These are phyloP conservation scores for Melanostoma mellinum DNA, from an alignment of 2,888 invertebrate species.

Conservation along the genomic window DNA sequence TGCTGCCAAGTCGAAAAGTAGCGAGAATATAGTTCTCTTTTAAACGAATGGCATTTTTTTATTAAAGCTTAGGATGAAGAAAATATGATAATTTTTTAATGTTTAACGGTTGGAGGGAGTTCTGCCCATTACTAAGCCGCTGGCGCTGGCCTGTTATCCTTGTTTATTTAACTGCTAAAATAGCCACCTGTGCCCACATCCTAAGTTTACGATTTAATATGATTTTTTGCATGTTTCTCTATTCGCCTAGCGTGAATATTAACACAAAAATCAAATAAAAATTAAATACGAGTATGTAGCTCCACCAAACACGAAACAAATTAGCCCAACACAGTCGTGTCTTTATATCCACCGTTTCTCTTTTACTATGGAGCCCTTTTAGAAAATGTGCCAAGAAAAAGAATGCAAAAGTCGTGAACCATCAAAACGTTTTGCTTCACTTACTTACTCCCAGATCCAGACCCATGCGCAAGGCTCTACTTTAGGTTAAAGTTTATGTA, in stretches of 20 bases:
- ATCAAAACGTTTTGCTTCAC: conserved; percentile 62
- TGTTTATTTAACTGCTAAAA: too few species aligned
- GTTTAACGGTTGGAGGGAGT: too few species aligned
- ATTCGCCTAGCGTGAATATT: conserved; percentile 51
- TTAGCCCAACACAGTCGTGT: conserved; percentile 61
- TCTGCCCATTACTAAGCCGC: too few species aligned
- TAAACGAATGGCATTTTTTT: too few species aligned
- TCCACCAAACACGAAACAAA: conserved; percentile 61
- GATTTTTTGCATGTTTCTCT: too few species aligned
- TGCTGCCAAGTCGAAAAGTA: too few species aligned
- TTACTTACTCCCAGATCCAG: background rate
- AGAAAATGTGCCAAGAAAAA: conserved; percentile 16
- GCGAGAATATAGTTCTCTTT: too few species aligned
- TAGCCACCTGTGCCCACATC: too few species aligned
- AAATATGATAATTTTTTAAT: too few species aligned
- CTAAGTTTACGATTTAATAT: too few species aligned
- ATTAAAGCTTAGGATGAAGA: too few species aligned
- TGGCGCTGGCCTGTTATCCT: too few species aligned
- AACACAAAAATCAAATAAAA: conserved; percentile 66
- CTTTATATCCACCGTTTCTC: conserved; percentile 25
- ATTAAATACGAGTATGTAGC: conserved; percentile 51
- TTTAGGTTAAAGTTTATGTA: conserved; percentile 38
- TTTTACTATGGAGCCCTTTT: conserved; percentile 21
- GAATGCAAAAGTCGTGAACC: conserved; percentile 63
- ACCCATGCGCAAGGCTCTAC: conserved; percentile 24